phyloP scores from a whole-genome alignment of 2,888 invertebrate genomes.

The Antheraea yamamai region DNA sequence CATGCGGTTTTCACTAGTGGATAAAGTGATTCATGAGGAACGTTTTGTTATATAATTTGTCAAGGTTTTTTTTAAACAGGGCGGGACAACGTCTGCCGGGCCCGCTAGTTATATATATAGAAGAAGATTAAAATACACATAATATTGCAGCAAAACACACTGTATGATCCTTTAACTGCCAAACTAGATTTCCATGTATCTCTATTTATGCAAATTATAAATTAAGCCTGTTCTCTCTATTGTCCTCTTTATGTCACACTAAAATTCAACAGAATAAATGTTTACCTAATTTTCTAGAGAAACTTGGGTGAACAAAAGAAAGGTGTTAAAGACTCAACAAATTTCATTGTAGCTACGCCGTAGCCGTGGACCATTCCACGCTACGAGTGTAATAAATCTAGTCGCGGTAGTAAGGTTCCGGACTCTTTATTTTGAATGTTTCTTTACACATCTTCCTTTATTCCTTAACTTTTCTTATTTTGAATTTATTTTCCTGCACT shows the following conservation, averaged over 20 bases:
- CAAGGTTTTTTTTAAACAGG: no score
- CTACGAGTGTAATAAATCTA: constrained; percentile 1
- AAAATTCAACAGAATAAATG: background rate
- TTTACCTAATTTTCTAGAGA: background rate
- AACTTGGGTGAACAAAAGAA: background rate
- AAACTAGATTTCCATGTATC: no score
- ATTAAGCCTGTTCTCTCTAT: background rate
- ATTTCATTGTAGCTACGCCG: background rate
- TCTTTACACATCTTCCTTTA: background rate
- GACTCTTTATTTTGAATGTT: background rate
- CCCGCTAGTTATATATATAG: no score
- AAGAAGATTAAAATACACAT: no score
- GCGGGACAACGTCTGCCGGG: no score
- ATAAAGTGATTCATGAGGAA: no score
- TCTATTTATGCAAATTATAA: no score
- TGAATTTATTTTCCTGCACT: background rate
- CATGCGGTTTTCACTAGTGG: no score
- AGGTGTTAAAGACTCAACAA: background rate
- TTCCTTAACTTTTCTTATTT: background rate
- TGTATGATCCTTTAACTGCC: no score
- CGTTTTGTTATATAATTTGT: no score
- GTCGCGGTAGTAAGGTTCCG: background rate
- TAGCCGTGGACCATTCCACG: background rate
- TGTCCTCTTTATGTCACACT: background rate
- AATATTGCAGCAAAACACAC: no score